Base-by-base conservation (phyloP, 2,113 vertebrate genomes). In the Colistium nudipinnis region DNA sequence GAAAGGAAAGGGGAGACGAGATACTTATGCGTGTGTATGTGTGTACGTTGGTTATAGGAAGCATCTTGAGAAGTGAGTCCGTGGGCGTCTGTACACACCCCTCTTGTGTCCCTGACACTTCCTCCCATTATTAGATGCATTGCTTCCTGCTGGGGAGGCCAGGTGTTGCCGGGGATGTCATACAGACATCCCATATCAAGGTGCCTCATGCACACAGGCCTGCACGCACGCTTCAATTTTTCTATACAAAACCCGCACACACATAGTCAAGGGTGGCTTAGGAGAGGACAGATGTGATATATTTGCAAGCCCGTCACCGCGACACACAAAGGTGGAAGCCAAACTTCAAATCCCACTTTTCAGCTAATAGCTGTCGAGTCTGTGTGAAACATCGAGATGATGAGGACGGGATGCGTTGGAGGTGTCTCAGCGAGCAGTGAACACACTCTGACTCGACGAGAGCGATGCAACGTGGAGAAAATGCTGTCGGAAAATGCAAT, bases 51-150 rank as follows among this genome's bases (percentile, higher is more conserved):
- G 14, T n/a, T n/a, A n/a, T 16, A 13, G 59, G 54, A 13, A 35
- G 39, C 11, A 2, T 54, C 43, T 65, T 6, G 20, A 47, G 11
- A 39, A 41, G 52, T 33, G 52, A 33, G 62, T 62, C 61, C 31
- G 56, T 52, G 65, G 48, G 45, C 33, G 54, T 61, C 72, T 54
- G 28, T 36, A 49, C 13, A 13, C 48, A 11, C 60, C n/a, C 14
- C 39, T 62, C 75, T 36, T 39, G 73, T 74, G 77, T 84, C 65
- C 65, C 74, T 85, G 87, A 87, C 81, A 86, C 81, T 70, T 60
- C 53, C 70, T 49, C 63, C 87, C 81, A 87, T 89, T 86, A 87
- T 87, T 74, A 80, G 82, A 81, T 61, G 87, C 85, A 88, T 17
- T 1, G 38, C 47, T 49, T 72, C 87, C 77, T 76, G 79, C 84